Base-by-base conservation (phyloP, 2,113 vertebrate species). In the Takifugu bimaculatus region DNA sequence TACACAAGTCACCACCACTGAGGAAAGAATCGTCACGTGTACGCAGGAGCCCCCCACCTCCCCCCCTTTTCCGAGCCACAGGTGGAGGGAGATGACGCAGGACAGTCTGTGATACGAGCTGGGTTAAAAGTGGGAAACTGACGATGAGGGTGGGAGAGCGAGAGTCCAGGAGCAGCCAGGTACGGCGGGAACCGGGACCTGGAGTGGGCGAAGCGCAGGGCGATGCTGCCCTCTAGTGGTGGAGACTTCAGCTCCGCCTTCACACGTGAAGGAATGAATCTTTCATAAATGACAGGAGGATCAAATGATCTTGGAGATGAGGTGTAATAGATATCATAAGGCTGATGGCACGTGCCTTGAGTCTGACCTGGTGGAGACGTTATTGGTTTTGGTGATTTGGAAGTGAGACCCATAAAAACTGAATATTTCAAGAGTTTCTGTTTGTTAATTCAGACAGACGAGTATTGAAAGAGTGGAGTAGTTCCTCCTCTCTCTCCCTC, bases 181-280 rank as follows among this genome's bases (percentile, higher is more conserved):
- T 13, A 52, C 13, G 6, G 4, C 4, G 35, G 43, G n/a, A 26
- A 26, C 12, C 2, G 13, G 2, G 11, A 14, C 13, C 20, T 20
- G 2, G 12, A 54, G 26, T 5, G 48, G 4, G 26, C 60, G 60
- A 72, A 75, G 29, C 13, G 49, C 52, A 71, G 56, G 63, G 61
- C 47, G 56, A 9, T 89, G 84, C 77, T 86, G 85, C 87, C 84
- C 84, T 87, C 88, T 90, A 84, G 85, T 86, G 88, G 13, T 54
- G 39, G 50, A 65, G 28, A 60, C 39, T 43, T 13, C n/a, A 39
- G 9, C 32, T 35, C 32, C 5, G 4, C 20, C 20, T 35, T 35
- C 5, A 7, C 2, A 35, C 32, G 6, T 10, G 7, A 39, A 39
- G 35, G 35, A 39, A 39, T 39, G 2, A 2, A 7, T 35, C 9